These are phyloP conservation scores for Dryococelus australis DNA, from an alignment of 2,888 invertebrate genomes.

Conservation along the genomic window DNA sequence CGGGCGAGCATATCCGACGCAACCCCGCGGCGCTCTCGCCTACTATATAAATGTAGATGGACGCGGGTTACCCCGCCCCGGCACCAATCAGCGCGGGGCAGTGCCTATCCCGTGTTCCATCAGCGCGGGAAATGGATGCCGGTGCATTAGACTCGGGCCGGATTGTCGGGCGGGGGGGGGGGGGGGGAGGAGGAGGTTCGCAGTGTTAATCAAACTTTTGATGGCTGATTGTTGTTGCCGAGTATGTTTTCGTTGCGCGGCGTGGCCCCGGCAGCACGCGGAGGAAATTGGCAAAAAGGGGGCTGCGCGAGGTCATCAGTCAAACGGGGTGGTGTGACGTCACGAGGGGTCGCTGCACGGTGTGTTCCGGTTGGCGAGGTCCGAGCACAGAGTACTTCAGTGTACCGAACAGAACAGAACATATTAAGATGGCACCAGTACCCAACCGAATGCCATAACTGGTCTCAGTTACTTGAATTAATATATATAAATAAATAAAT, in stretches of 20 bases:
- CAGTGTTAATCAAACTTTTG: neutral
- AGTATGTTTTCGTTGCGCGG: too few species aligned
- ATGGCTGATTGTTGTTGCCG: neutral
- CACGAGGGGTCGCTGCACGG: neutral
- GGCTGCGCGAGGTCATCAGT: neutral
- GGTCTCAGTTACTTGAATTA: too few species aligned
- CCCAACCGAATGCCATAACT: too few species aligned
- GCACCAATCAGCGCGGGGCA: too few species aligned
- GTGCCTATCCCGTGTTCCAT: neutral
- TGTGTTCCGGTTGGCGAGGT: too few species aligned
- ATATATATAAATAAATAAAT: too few species aligned
- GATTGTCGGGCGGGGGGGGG: too few species aligned
- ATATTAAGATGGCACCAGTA: too few species aligned
- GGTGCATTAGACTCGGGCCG: neutral
- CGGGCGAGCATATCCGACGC: neutral
- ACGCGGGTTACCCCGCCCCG: neutral
- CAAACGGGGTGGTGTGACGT: neutral
- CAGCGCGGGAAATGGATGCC: conserved; percentile 11
- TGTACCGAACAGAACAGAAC: too few species aligned
- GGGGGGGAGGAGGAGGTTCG: neutral
- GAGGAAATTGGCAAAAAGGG: neutral
- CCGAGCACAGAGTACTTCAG: too few species aligned
- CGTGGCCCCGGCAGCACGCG: neutral
- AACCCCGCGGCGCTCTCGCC: neutral
- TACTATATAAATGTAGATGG: neutral